Evolutionary conservation across 1,140 invertebrate genomes (phyloP).

Genomic region (Neodiprion virginianus): DNA sequence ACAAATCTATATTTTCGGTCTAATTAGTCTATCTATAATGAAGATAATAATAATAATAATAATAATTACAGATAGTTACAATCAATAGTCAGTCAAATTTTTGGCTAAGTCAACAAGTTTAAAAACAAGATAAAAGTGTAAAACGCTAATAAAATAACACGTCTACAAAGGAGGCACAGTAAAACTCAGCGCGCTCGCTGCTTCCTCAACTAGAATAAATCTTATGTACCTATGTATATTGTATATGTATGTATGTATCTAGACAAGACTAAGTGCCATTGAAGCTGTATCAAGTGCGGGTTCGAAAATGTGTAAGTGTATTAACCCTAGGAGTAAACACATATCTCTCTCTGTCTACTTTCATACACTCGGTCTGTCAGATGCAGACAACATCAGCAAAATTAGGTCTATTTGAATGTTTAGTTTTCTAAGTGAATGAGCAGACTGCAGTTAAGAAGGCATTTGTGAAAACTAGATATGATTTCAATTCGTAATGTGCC

Average conservation of each 20-base stretch:
- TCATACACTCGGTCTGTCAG: too few relatives aligned
- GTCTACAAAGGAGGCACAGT: conserved; percentile 40
- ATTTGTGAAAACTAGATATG: too few relatives aligned
- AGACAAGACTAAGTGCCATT: conserved; percentile 36
- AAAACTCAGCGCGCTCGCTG: conserved; percentile 30
- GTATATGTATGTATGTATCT: neutral
- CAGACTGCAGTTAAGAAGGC: too few relatives aligned
- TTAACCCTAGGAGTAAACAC: too few relatives aligned
- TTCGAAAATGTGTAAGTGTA: neutral
- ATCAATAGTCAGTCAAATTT: conserved; percentile 22
- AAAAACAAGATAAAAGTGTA: conserved; percentile 13
- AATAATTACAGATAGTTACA: conserved; percentile 12
- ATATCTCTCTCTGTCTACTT: too few relatives aligned
- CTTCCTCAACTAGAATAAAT: conserved; percentile 30
- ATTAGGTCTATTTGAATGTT: too few relatives aligned
- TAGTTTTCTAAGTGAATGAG: too few relatives aligned
- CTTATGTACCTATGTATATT: conserved; percentile 14
- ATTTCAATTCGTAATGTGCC: too few relatives aligned
- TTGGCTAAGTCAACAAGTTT: conserved; percentile 7
- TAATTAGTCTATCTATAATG: neutral
- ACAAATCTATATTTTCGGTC: neutral
- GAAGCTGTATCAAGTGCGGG: conserved; percentile 31
- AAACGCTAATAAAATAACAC: conserved; percentile 15
- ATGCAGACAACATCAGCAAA: too few relatives aligned
- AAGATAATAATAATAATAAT: neutral